Percentiles rank a stretch among this genome's conserved stretches.
Evolutionary conservation across 2,888 invertebrate genomes (phyloP).

Genomic region (Carpatolechia fugitivella): DNA sequence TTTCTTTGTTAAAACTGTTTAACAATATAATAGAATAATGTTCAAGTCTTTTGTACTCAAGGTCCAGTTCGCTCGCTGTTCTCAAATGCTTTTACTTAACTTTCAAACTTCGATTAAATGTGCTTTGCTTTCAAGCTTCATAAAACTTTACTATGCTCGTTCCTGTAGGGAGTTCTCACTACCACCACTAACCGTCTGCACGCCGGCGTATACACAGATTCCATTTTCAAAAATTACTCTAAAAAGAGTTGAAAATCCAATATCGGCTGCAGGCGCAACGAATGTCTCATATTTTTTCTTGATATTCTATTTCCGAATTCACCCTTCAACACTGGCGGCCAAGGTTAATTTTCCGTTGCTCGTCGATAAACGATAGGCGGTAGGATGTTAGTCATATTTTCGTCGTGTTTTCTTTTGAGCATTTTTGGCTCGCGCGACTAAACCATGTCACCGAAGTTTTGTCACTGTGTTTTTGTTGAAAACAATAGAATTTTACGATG

Average conservation of each 20-base stretch:
- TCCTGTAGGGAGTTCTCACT: background rate
- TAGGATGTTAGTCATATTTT: constrained; percentile 44
- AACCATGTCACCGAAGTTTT: constrained; percentile 50
- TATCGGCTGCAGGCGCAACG: constrained; percentile 42
- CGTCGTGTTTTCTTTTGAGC: constrained; percentile 25
- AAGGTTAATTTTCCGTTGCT: constrained; percentile 32
- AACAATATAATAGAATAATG: too few relatives aligned
- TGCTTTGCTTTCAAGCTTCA: constrained; percentile 13
- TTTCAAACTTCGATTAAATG: constrained; percentile 10
- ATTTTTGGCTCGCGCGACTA: constrained; percentile 50
- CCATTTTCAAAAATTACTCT: constrained; percentile 67
- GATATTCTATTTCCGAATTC: constrained; percentile 24
- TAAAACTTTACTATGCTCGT: constrained; percentile 11
- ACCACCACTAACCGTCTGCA: constrained; percentile 12
- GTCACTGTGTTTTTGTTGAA: constrained; percentile 48
- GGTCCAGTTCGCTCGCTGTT: constrained; percentile 1
- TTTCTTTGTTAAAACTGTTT: too few relatives aligned
- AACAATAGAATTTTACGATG: constrained; percentile 57
- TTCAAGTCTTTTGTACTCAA: background rate
- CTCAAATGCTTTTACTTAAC: constrained; percentile 8
- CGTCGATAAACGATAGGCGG: constrained; percentile 29
- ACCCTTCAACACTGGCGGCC: constrained; percentile 22
- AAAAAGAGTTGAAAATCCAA: constrained; percentile 64
- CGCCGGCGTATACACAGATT: constrained; percentile 56
- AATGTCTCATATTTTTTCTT: constrained; percentile 40